Evolutionary conservation across 2,113 vertebrate genomes (phyloP).

Genomic region (Empidonax alnorum): DNA sequence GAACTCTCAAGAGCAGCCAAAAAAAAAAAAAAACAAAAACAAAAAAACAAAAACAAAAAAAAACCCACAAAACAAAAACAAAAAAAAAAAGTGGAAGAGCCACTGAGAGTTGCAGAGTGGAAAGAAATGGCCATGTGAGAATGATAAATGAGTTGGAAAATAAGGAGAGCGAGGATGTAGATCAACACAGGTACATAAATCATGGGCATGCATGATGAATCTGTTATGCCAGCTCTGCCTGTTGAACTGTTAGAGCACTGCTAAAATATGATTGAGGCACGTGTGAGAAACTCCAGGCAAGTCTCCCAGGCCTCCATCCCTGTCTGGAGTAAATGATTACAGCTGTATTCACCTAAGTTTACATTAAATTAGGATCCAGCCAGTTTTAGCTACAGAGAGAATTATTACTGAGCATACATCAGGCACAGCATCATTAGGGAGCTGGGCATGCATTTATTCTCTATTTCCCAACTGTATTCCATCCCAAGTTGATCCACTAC

Average conservation of each 20-base stretch:
- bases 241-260: conserved; percentile 2
- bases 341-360: not conserved
- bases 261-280: conserved; percentile 31
- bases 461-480: fast-evolving
- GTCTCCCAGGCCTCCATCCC: conserved; percentile 8
- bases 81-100: not conserved
- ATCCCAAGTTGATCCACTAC: not conserved
- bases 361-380: conserved; percentile 1
- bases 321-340: not conserved
- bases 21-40: not conserved
- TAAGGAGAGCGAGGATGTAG: not conserved
- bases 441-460: not conserved
- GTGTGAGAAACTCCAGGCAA: not conserved
- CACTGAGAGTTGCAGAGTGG: not conserved
- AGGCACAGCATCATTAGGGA: not conserved
- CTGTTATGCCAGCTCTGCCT: conserved; percentile 24
- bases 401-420: not conserved
- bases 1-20: not conserved
- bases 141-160: conserved; percentile 33
- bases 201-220: conserved; percentile 7
- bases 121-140: conserved; percentile 15
- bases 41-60: not conserved
- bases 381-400: not conserved
- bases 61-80: too few species aligned
- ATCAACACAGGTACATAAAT: conserved; percentile 33